A percentile compares a stretch with the other conserved stretches of the same genome.
Conservation (phyloP, 2,888 invertebrate species). For the Volucella zonaria region DNA sequence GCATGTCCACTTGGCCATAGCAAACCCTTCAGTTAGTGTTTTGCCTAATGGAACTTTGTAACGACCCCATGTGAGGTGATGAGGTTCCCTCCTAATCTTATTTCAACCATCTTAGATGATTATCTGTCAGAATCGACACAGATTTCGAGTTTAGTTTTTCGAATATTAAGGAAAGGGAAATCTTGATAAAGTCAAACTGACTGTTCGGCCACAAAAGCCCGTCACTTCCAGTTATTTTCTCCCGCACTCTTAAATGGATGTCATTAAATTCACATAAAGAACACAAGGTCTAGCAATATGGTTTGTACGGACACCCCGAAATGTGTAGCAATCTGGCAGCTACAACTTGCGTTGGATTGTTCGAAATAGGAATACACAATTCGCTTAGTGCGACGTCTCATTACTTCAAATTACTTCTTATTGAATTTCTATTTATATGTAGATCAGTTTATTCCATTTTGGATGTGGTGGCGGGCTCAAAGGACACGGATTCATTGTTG, state of each 20-base stretch:
- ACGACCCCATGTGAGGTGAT: not conserved
- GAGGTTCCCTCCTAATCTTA: not conserved
- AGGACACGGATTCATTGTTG: constrained; percentile 1
- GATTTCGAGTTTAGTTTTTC: constrained; percentile 27
- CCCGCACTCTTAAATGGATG: constrained; percentile 1
- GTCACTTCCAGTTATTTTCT: not conserved
- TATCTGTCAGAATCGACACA: constrained; percentile 25
- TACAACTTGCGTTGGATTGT: constrained; percentile 8
- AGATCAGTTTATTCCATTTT: constrained; percentile 36
- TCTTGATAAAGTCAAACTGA: constrained; percentile 25
- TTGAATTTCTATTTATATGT: constrained; percentile 60
- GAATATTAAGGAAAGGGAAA: constrained; percentile 6
- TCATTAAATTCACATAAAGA: constrained; percentile 46
- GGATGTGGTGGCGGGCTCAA: not conserved
- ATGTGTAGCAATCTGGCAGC: constrained; percentile 10
- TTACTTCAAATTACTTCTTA: constrained; percentile 44
- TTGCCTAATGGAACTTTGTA: constrained; percentile 18
- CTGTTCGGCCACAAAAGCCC: not conserved
- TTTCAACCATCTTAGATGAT: constrained; percentile 16
- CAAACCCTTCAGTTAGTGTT: constrained; percentile 4
- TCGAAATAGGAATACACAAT: constrained; percentile 13
- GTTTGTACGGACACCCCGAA: not conserved
- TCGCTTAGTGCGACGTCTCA: constrained; percentile 34
- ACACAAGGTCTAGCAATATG: constrained; percentile 17
- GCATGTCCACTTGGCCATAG: not conserved